Conservation (phyloP, 2,797 vertebrate genomes). For the Cyprinodon diabolis region DNA sequence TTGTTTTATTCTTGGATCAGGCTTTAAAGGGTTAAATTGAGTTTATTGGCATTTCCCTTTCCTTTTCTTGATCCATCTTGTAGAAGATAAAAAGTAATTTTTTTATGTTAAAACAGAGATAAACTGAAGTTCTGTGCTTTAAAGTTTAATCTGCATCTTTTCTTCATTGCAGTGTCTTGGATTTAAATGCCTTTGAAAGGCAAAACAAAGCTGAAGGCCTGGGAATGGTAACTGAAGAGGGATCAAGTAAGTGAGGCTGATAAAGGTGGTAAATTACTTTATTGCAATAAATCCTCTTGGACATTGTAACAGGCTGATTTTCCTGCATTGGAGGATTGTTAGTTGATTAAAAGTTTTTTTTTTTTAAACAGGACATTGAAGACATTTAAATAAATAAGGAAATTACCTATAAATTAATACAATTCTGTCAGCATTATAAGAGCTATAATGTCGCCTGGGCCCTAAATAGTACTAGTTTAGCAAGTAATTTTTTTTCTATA, state of each 20-base stretch:
- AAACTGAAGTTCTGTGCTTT: neutral
- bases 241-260: slow-evolving; percentile 91
- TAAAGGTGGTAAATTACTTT: slow-evolving; percentile 23
- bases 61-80: neutral
- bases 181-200: slow-evolving; percentile 98
- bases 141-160: slow-evolving; percentile 3
- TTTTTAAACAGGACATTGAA: neutral
- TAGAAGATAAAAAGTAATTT: neutral
- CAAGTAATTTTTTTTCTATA: neutral
- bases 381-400: neutral
- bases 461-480: slow-evolving; percentile 4
- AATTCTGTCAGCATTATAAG: neutral
- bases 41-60: neutral
- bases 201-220: slow-evolving; percentile 99
- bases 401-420: neutral
- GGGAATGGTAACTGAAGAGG: slow-evolving; percentile 99
- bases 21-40: too few species aligned
- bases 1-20: too few species aligned
- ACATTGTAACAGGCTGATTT: neutral
- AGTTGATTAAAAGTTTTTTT: slow-evolving; percentile 22
- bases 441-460: neutral
- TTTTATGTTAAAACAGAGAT: neutral
- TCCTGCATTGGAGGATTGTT: slow-evolving; percentile 6
- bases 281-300: neutral
- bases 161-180: slow-evolving; percentile 87